phyloP scores from a whole-genome alignment of 2,888 invertebrate genomes.

The Oxytorus armatus region DNA sequence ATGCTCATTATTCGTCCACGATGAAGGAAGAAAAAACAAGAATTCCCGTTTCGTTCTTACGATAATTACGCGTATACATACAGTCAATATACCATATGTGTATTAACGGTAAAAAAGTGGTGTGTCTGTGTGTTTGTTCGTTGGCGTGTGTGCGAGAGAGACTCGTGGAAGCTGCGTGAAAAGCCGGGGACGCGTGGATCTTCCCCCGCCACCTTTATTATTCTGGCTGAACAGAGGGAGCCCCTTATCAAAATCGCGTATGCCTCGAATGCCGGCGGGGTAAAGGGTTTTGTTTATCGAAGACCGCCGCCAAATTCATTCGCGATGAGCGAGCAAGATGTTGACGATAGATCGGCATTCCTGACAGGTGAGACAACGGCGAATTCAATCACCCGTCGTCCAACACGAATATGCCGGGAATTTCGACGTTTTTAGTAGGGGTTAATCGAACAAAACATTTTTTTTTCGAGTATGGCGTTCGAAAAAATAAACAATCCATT shows the following conservation, averaged over 20 bases:
- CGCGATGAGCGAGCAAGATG: conserved; percentile 94
- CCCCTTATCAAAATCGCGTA: conserved; percentile 83
- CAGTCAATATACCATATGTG: not conserved
- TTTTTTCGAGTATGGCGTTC: not conserved
- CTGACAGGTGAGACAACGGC: conserved; percentile 91
- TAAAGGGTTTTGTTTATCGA: conserved; percentile 83
- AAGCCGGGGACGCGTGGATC: conserved; percentile 68
- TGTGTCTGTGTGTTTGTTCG: conserved; percentile 11
- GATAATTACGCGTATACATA: not conserved
- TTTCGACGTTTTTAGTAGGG: not conserved
- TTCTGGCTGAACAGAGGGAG: conserved; percentile 83
- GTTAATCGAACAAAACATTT: not conserved
- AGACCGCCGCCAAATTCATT: conserved; percentile 81
- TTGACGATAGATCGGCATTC: conserved; percentile 95
- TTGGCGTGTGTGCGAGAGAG: conserved; percentile 29
- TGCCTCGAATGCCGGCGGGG: conserved; percentile 82
- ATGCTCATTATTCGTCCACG: conserved; percentile 10
- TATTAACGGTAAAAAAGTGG: conserved; percentile 20
- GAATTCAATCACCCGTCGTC: no score
- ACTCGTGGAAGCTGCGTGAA: conserved; percentile 54
- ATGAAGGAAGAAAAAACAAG: conserved; percentile 18
- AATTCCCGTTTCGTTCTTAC: conserved; percentile 13
- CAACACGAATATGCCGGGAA: not conserved
- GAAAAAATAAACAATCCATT: not conserved
- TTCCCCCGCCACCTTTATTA: conserved; percentile 70